Percentiles rank a stretch among this genome's conserved stretches.
Conservation (phyloP, 2,113 vertebrate genomes). For the Eonycteris spelaea region DNA sequence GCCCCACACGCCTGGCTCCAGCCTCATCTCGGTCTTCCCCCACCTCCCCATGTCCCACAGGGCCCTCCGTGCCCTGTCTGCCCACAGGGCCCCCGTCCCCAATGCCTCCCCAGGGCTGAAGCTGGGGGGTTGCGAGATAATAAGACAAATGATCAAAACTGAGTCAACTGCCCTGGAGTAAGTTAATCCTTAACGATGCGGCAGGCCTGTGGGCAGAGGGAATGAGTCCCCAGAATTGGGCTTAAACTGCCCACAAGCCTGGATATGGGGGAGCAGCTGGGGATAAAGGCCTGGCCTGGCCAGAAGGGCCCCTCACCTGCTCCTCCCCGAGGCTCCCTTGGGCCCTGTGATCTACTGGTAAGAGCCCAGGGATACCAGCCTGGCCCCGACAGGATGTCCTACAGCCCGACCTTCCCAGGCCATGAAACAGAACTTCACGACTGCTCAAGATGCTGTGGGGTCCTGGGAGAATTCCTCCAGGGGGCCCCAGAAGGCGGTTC, state of each 20-base stretch:
- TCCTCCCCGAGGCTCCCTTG: neutral
- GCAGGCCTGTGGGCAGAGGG: neutral
- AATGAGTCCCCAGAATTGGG: neutral
- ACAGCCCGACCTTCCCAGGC: neutral
- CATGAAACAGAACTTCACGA: neutral
- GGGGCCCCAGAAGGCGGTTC: accelerated
- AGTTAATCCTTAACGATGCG: accelerated
- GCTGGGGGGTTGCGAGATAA: neutral
- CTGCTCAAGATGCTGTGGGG: neutral
- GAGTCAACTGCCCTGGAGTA: neutral
- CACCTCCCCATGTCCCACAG: neutral
- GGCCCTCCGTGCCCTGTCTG: neutral
- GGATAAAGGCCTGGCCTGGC: neutral
- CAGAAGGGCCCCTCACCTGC: neutral
- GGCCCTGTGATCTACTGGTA: neutral
- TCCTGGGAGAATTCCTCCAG: neutral
- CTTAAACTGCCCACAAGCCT: neutral
- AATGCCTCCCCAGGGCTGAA: neutral
- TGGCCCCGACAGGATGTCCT: neutral
- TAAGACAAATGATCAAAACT: neutral
- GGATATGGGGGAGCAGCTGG: neutral
- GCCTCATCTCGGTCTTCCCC: too few relatives aligned
- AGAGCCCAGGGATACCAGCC: neutral
- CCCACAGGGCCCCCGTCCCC: neutral
- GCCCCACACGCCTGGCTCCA: neutral